Evolutionary conservation across 2,888 invertebrate genomes (phyloP).

Genomic region (Apodemia zela): DNA sequence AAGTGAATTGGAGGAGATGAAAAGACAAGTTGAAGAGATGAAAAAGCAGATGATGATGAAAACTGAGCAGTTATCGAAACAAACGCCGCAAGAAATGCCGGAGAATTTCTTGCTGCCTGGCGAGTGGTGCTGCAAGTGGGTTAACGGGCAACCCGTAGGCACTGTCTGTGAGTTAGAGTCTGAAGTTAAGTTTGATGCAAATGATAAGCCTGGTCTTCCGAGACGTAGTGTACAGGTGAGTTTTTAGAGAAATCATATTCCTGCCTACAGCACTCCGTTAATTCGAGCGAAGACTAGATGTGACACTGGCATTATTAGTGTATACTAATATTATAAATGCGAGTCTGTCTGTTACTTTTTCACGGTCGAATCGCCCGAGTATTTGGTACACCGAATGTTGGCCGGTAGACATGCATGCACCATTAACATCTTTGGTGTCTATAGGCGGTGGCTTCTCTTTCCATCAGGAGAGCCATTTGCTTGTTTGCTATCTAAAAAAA

Average conservation of each 20-base stretch:
- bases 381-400: too few species aligned
- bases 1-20: conserved; percentile 59
- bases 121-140: conserved; percentile 85
- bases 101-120: conserved; percentile 62
- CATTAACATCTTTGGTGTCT: too few species aligned
- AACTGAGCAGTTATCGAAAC: conserved; percentile 41
- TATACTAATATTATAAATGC: too few species aligned
- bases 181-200: conserved; percentile 53
- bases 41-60: conserved; percentile 53
- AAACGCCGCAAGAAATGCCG: conserved; percentile 41
- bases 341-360: too few species aligned
- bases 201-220: conserved; percentile 61
- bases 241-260: not conserved
- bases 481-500: too few species aligned
- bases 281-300: too few species aligned
- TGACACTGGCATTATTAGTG: too few species aligned
- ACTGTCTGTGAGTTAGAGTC: conserved; percentile 64
- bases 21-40: conserved; percentile 62
- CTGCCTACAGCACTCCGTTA: too few species aligned
- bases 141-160: conserved; percentile 85
- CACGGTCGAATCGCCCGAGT: too few species aligned
- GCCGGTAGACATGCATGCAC: too few species aligned
- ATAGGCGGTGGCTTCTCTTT: too few species aligned
- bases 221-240: conserved; percentile 63
- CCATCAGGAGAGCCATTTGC: too few species aligned